Percentiles rank a stretch among this genome's conserved stretches.
Conservation (phyloP, 1,140 invertebrate genomes). For the Bombus haemorrhoidalis region DNA sequence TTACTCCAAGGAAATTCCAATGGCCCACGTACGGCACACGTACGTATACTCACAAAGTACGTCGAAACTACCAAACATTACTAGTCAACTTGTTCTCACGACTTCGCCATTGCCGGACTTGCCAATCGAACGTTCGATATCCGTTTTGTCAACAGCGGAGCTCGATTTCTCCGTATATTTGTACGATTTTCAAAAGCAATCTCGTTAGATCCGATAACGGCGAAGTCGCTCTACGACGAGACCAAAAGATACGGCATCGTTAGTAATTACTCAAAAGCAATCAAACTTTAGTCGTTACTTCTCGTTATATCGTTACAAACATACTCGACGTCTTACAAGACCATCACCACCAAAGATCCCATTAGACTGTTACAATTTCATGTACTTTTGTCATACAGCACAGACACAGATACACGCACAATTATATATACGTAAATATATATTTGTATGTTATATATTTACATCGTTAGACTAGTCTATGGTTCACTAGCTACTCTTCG, state of each 20-base stretch:
- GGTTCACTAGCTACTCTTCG: slow-evolving; percentile 9
- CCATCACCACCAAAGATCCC: slow-evolving; percentile 80
- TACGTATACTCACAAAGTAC: slow-evolving; percentile 51
- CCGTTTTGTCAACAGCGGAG: no score
- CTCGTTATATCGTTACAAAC: slow-evolving; percentile 65
- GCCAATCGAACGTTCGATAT: neutral
- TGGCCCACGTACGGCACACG: slow-evolving; percentile 6
- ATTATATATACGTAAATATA: slow-evolving; percentile 39
- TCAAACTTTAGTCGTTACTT: slow-evolving; percentile 50
- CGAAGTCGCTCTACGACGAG: slow-evolving; percentile 50
- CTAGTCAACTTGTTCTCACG: slow-evolving; percentile 56
- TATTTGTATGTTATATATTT: slow-evolving; percentile 24
- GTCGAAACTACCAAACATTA: slow-evolving; percentile 67
- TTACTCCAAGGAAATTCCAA: slow-evolving; percentile 1
- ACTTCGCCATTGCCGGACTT: slow-evolving; percentile 47
- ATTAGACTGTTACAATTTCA: slow-evolving; percentile 58
- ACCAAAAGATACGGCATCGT: slow-evolving; percentile 60
- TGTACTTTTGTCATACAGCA: slow-evolving; percentile 61
- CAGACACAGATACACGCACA: slow-evolving; percentile 63
- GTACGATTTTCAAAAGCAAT: neutral
- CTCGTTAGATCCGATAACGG: slow-evolving; percentile 14
- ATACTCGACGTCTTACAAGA: slow-evolving; percentile 76
- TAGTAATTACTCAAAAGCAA: slow-evolving; percentile 64
- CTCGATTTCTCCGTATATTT: no score
- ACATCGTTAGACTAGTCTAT: slow-evolving; percentile 24